Percentiles rank a stretch among this genome's conserved stretches.
phyloP scores from a whole-genome alignment of 2,888 invertebrate genomes.

The Lutraria lutraria region DNA sequence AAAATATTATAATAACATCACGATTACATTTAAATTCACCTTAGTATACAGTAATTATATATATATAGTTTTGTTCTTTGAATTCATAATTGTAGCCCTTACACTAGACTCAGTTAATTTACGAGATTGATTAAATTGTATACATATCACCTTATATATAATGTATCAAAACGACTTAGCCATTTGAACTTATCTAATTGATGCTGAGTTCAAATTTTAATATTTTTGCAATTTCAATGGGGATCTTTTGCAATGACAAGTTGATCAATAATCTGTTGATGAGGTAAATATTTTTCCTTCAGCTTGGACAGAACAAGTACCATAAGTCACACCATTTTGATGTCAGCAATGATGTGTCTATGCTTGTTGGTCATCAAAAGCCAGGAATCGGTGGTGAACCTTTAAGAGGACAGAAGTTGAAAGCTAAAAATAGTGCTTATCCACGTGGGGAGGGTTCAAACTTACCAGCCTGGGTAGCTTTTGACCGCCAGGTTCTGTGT shows the following conservation, averaged over 20 bases:
- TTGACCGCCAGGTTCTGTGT: conserved; percentile 93
- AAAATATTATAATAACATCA: no score
- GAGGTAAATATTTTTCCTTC: conserved; percentile 42
- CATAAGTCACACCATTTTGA: conserved; percentile 90
- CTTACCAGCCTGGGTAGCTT: conserved; percentile 94
- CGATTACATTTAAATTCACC: no score
- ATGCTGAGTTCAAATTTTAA: no score
- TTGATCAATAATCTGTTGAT: no score
- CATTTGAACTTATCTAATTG: no score
- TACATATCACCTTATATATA: no score
- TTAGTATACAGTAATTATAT: no score
- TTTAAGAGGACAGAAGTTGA: conserved; percentile 87
- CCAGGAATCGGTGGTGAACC: conserved; percentile 89
- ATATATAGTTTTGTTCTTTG: no score
- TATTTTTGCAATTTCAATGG: not conserved
- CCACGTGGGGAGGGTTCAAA: conserved; percentile 92
- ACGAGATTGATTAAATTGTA: no score
- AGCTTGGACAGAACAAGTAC: conserved; percentile 90
- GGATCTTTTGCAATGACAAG: not conserved
- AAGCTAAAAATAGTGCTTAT: conserved; percentile 91
- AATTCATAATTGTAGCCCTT: no score
- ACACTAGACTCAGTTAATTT: no score
- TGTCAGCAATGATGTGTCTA: conserved; percentile 86
- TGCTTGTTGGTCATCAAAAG: conserved; percentile 89
- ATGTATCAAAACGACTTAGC: no score